phyloP scores from a whole-genome alignment of 2,113 vertebrate genomes.

The Eurypyga helias region DNA sequence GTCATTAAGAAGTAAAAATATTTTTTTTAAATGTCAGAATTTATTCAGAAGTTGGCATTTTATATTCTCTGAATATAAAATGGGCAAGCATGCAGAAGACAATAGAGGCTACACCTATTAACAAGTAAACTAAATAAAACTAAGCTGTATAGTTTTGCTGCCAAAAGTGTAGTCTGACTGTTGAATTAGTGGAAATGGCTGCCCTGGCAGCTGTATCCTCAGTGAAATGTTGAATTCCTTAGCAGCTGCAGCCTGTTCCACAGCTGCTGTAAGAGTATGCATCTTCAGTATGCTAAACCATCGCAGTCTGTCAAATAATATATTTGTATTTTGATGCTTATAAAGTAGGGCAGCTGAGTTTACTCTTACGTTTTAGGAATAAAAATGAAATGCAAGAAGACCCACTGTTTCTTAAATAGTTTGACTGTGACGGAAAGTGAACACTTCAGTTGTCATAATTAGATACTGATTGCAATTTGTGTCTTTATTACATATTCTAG shows the following conservation, averaged over 20 bases:
- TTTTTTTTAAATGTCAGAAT: neutral
- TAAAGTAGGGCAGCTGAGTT: neutral
- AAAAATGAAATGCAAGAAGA: neutral
- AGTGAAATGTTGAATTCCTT: neutral
- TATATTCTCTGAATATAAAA: neutral
- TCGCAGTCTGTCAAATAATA: neutral
- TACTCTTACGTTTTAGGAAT: neutral
- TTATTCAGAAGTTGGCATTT: neutral
- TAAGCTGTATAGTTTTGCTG: neutral
- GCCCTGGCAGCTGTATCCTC: neutral
- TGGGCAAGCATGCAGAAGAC: neutral
- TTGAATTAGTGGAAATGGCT: constrained; percentile 19
- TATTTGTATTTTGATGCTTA: neutral
- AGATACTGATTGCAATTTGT: neutral
- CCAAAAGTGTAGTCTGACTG: neutral
- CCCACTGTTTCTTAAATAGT: neutral
- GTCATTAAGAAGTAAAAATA: neutral
- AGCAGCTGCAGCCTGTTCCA: neutral
- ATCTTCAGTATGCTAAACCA: neutral
- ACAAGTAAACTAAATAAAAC: neutral
- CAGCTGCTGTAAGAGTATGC: neutral
- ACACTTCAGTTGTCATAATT: neutral
- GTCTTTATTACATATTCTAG: neutral
- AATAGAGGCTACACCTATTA: neutral
- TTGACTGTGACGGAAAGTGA: neutral